A percentile compares a stretch with the other conserved stretches of the same genome.
phyloP scores from a whole-genome alignment of 2,888 invertebrate species.

The Luperina testacea region DNA sequence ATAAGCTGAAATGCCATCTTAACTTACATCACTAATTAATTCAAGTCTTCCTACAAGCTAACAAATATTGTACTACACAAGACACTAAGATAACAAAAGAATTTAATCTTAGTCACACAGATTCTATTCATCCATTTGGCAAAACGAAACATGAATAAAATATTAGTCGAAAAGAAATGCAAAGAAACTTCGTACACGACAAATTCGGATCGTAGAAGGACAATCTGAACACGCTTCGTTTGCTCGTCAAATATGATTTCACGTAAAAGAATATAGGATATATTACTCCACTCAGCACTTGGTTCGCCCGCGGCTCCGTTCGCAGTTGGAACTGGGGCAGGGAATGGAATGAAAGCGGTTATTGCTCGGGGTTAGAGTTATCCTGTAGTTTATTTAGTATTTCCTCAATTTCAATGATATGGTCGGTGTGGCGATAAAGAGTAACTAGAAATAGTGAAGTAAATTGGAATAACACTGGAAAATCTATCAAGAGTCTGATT shows the following conservation, averaged over 20 bases:
- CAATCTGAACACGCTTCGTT: slow-evolving; percentile 56
- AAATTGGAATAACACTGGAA: not conserved
- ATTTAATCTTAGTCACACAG: not conserved
- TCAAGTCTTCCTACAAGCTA: not conserved
- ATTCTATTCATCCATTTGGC: slow-evolving; percentile 13
- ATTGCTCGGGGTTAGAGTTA: slow-evolving; percentile 27
- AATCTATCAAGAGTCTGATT: not conserved
- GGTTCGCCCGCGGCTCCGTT: slow-evolving; percentile 30
- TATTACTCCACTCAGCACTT: slow-evolving; percentile 58
- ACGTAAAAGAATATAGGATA: slow-evolving; percentile 53
- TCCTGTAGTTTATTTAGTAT: slow-evolving; percentile 24
- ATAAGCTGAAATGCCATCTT: not conserved
- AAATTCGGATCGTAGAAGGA: slow-evolving; percentile 44
- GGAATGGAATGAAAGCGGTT: slow-evolving; percentile 43
- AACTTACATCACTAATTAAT: too few species aligned
- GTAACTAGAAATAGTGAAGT: not conserved
- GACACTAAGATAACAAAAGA: slow-evolving; percentile 6
- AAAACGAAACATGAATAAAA: slow-evolving; percentile 41
- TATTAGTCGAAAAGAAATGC: slow-evolving; percentile 15
- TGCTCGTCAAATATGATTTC: slow-evolving; percentile 61
- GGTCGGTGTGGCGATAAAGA: not conserved
- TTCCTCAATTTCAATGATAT: slow-evolving; percentile 27
- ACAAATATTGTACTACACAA: not conserved
- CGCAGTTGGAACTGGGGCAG: slow-evolving; percentile 32
- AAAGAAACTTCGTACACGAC: slow-evolving; percentile 25